Base-by-base conservation (phyloP, 1,140 invertebrate species). In the Drosophila melanica region DNA sequence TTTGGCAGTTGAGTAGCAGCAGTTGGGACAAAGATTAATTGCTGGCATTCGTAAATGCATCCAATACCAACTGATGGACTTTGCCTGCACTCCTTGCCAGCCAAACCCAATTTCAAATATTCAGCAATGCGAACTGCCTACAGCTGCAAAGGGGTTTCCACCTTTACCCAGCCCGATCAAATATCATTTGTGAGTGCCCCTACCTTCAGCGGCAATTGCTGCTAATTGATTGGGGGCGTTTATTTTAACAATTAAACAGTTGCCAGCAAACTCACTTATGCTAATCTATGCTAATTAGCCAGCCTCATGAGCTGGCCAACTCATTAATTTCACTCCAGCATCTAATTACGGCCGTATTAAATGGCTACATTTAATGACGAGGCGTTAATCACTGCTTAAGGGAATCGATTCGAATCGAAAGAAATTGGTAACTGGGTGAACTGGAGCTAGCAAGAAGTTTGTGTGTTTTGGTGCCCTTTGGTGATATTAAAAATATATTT, bases 201-300 rank as follows among this genome's bases (percentile, higher is more conserved):
- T 6, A 50, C 47, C 11, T n/a, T 10, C n/a, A 35, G 18, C 14
- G 62, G 37, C 47, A 53, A n/a, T 10, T 14, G 4, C 20, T 39
- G 59, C 41, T 42, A 65, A 50, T 57, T 58, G 53, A 71, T 71
- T 66, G 53, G 12, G 7, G 27, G 41, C 48, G 47, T 54, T 48
- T 64, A 70, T 70, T 70, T 70, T 55, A 64, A 70, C 67, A 57
- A 64, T 70, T 55, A 6, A 2, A 11, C 7, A n/a, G n/a, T 53
- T 10, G 50, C 20, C 16, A 20, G 41, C 18, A n/a, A 63, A 33
- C 67, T 54, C 67, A 70, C 67, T 70, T 70, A 54, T 70, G 63
- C 47, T 67, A 59, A 72, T 72, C 67, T 53, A 72, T 72, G 69
- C 53, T 67, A 66, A 72, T 72, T 67, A 37, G 41, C 64, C 35